These are phyloP conservation scores for Calliphora vicina DNA, from an alignment of 1,140 invertebrate species.

Conservation along the genomic window DNA sequence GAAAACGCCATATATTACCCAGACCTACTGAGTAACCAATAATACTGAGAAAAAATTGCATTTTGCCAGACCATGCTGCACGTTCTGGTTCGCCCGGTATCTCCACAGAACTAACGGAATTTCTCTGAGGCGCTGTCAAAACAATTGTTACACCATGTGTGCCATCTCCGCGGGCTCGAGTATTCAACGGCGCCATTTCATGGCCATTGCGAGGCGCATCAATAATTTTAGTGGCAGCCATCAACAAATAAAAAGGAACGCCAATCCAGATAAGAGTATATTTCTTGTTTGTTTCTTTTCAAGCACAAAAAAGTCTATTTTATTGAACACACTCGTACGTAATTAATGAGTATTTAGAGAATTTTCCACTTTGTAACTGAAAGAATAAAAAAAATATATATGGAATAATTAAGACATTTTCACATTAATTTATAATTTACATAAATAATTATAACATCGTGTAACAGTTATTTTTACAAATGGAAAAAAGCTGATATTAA, in stretches of 20 bases:
- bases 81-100: slow-evolving; percentile 67
- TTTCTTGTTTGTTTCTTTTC: neutral
- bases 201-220: slow-evolving; percentile 68
- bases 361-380: neutral
- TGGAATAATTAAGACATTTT: too few relatives aligned
- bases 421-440: too few relatives aligned
- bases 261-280: neutral
- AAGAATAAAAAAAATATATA: neutral
- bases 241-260: slow-evolving; percentile 43
- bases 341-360: too few relatives aligned
- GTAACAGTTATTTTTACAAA: too few relatives aligned
- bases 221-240: slow-evolving; percentile 63
- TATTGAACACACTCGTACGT: neutral
- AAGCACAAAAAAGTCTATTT: neutral
- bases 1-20: slow-evolving; percentile 95
- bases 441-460: too few relatives aligned
- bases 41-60: slow-evolving; percentile 91
- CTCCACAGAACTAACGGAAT: slow-evolving; percentile 65
- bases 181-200: slow-evolving; percentile 80
- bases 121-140: slow-evolving; percentile 64
- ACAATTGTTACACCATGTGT: slow-evolving; percentile 73
- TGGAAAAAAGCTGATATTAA: too few relatives aligned
- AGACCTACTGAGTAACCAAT: slow-evolving; percentile 91
- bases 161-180: slow-evolving; percentile 68
- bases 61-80: slow-evolving; percentile 82